These are phyloP conservation scores for Menidia beryllina DNA, from an alignment of 2,113 vertebrate species.

Conservation along the genomic window DNA sequence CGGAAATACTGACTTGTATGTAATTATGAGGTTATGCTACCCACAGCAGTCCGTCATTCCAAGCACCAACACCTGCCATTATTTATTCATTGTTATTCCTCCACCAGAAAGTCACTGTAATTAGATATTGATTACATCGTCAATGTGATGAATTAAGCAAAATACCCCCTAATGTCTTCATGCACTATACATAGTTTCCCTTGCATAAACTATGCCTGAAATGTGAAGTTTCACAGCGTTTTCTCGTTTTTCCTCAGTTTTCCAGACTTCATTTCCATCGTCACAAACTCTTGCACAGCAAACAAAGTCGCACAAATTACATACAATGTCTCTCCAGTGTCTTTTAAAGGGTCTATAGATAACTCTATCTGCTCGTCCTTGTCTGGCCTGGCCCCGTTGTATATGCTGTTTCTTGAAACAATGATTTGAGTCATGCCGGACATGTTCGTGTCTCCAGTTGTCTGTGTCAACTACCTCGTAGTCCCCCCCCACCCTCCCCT, in stretches of 20 bases:
- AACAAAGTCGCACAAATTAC: conserved; percentile 72
- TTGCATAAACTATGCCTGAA: conserved; percentile 64
- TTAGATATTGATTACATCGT: conserved; percentile 83
- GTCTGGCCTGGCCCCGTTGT: conserved; percentile 85
- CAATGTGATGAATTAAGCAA: conserved; percentile 83
- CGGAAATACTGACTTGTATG: conserved; percentile 84
- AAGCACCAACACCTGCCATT: conserved; percentile 74
- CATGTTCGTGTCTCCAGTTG: conserved; percentile 85
- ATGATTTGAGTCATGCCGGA: conserved; percentile 79
- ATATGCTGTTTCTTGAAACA: conserved; percentile 83
- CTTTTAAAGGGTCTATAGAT: conserved; percentile 85
- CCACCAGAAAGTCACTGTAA: conserved; percentile 82
- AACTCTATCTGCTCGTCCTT: conserved; percentile 88
- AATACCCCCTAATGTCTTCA: conserved; percentile 74
- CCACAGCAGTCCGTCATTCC: conserved; percentile 74
- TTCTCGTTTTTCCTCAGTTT: conserved; percentile 39
- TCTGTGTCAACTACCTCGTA: conserved; percentile 87
- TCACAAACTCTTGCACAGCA: conserved; percentile 51
- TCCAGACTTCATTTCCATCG: conserved; percentile 62
- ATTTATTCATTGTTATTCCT: conserved; percentile 84
- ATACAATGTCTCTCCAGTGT: conserved; percentile 81
- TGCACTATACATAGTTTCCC: conserved; percentile 62
- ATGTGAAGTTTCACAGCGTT: conserved; percentile 43
- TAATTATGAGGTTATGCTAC: conserved; percentile 81
- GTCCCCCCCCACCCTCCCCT: conserved; percentile 38